Evolutionary conservation across 2,113 vertebrate genomes (phyloP).

Genomic region (Rhinolophus sinicus): DNA sequence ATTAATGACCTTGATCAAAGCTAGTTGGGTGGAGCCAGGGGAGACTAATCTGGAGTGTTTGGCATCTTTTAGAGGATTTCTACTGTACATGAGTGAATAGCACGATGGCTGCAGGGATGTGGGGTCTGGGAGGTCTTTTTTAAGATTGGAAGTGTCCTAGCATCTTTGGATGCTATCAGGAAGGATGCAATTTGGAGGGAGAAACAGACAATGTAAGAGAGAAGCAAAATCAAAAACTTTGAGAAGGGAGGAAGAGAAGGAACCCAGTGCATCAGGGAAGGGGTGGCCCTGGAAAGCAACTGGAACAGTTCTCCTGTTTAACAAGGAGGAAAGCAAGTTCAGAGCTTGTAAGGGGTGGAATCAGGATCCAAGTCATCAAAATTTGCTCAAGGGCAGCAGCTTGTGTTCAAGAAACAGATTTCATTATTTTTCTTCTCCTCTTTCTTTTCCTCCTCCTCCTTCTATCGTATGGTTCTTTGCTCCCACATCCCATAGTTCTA

Average conservation of each 20-base stretch:
- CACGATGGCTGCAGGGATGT: not conserved
- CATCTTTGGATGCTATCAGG: not conserved
- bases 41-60: not conserved
- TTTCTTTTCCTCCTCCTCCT: not conserved
- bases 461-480: not conserved
- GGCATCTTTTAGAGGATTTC: not conserved
- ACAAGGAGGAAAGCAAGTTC: not conserved
- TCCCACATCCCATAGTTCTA: conserved; percentile 20
- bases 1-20: not conserved
- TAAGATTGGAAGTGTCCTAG: not conserved
- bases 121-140: not conserved
- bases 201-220: not conserved
- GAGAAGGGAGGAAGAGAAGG: not conserved
- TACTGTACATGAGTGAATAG: not conserved
- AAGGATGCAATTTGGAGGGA: not conserved
- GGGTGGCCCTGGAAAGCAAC: not conserved
- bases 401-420: conserved; percentile 16
- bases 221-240: not conserved
- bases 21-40: not conserved
- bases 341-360: not conserved
- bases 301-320: not conserved
- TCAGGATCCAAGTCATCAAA: not conserved
- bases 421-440: not conserved
- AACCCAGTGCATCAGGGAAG: not conserved
- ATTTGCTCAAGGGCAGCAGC: not conserved